Conservation (phyloP, 2,888 invertebrate species). For the Andrena flavipes region DNA sequence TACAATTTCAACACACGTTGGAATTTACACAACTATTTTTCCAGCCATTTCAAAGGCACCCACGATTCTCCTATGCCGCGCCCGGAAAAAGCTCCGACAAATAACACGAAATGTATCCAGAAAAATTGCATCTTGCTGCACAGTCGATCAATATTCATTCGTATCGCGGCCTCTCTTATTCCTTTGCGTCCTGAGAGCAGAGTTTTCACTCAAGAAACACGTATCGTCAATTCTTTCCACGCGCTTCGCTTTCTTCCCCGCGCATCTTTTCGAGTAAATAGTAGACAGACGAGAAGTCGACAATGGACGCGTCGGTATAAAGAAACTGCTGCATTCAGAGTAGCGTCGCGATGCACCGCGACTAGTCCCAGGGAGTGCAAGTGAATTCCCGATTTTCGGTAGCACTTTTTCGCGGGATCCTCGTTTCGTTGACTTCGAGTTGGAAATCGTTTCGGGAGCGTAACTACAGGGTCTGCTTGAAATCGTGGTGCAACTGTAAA, state of each 20-base stretch:
- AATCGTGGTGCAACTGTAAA: too few relatives aligned
- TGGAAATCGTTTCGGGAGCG: not conserved
- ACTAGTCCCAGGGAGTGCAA: slow-evolving; percentile 34
- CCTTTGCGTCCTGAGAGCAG: slow-evolving; percentile 9
- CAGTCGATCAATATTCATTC: slow-evolving; percentile 58
- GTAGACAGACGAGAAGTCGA: slow-evolving; percentile 46
- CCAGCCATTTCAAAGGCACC: not conserved
- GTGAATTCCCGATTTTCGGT: not conserved
- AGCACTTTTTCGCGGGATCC: not conserved
- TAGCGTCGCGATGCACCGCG: slow-evolving; percentile 4
- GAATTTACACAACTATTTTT: not conserved
- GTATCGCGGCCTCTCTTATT: slow-evolving; percentile 25
- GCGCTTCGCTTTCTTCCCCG: not conserved
- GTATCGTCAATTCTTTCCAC: slow-evolving; percentile 15
- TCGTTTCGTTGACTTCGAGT: not conserved
- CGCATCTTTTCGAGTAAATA: slow-evolving; percentile 48
- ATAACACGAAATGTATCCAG: slow-evolving; percentile 36
- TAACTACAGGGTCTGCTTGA: too few relatives aligned
- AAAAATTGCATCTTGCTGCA: slow-evolving; percentile 43
- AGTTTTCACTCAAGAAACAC: slow-evolving; percentile 46
- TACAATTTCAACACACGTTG: slow-evolving; percentile 38
- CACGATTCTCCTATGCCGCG: not conserved
- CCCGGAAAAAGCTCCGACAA: slow-evolving; percentile 10
- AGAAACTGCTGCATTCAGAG: slow-evolving; percentile 32
- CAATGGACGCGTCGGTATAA: slow-evolving; percentile 28